Percentiles rank a stretch among this genome's conserved stretches.
These are phyloP conservation scores for Shinisaurus crocodilurus DNA, from an alignment of 2,113 vertebrate genomes.

Conservation along the genomic window DNA sequence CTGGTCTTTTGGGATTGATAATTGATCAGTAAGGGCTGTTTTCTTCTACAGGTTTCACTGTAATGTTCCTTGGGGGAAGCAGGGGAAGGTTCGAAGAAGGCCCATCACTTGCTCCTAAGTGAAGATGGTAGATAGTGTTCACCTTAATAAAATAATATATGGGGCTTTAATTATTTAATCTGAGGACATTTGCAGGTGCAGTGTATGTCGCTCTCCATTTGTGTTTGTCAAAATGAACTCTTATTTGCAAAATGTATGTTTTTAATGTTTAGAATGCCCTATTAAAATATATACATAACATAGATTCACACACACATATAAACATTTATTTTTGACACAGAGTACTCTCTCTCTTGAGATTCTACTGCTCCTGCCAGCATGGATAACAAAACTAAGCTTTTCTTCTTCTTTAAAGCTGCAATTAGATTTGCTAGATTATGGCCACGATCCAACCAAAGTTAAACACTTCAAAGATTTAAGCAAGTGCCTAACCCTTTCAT, in stretches of 20 bases:
- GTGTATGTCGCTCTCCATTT: conserved; percentile 44
- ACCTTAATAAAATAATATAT: conserved; percentile 17
- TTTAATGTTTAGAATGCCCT: conserved; percentile 35
- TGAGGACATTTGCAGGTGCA: conserved; percentile 52
- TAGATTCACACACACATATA: not conserved
- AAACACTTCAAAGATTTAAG: not conserved
- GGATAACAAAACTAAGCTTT: conserved; percentile 4
- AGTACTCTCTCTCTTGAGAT: conserved; percentile 29
- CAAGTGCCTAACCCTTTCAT: not conserved
- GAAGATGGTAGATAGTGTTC: conserved; percentile 20
- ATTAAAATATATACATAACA: conserved; percentile 23
- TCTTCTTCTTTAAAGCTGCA: not conserved
- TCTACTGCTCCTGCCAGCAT: conserved; percentile 53
- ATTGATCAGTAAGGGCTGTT: not conserved
- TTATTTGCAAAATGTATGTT: conserved; percentile 22
- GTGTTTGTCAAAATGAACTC: conserved; percentile 39
- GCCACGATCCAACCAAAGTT: not conserved
- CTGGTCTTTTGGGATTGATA: not conserved
- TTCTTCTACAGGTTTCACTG: conserved; percentile 39
- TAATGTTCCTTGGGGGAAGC: conserved; percentile 33
- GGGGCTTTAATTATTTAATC: conserved; percentile 15
- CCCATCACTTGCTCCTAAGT: conserved; percentile 9
- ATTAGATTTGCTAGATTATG: too few species aligned
- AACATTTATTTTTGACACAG: conserved; percentile 25
- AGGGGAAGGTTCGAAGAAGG: not conserved